Percentiles rank a stretch among this genome's conserved stretches.
These are phyloP conservation scores for Hozukius guyotensis DNA, from an alignment of 2,797 vertebrate genomes.

Conservation along the genomic window DNA sequence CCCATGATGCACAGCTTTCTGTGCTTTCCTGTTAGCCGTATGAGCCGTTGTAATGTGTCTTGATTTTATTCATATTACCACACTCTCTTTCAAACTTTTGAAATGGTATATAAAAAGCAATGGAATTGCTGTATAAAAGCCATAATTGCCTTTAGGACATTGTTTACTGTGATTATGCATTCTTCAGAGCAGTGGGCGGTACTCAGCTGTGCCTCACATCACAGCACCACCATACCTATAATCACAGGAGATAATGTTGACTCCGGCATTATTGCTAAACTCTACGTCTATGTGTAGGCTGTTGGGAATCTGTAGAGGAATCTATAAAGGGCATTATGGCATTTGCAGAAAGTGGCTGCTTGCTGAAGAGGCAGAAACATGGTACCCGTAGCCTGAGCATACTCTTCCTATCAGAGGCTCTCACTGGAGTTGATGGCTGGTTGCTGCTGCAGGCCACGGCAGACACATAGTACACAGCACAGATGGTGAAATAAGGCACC, in stretches of 20 bases:
- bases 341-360: slow-evolving; percentile 41
- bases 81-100: slow-evolving; percentile 23
- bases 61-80: not conserved
- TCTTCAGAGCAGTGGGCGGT: slow-evolving; percentile 44
- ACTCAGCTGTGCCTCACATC: slow-evolving; percentile 51
- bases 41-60: not conserved
- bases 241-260: slow-evolving; percentile 57
- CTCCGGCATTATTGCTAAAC: slow-evolving; percentile 37
- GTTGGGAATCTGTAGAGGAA: slow-evolving; percentile 28
- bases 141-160: slow-evolving; percentile 53
- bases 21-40: not conserved
- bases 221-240: slow-evolving; percentile 42
- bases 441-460: slow-evolving; percentile 64
- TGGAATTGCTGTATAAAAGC: slow-evolving; percentile 13
- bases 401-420: slow-evolving; percentile 50
- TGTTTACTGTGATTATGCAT: slow-evolving; percentile 67
- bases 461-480: slow-evolving; percentile 60
- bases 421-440: slow-evolving; percentile 61
- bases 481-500: slow-evolving; percentile 70
- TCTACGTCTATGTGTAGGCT: slow-evolving; percentile 33
- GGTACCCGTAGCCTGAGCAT: slow-evolving; percentile 31
- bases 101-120: not conserved
- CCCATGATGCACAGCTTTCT: slow-evolving; percentile 4
- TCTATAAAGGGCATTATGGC: slow-evolving; percentile 53
- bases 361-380: slow-evolving; percentile 59